Percentiles rank a stretch among this genome's conserved stretches.
These are phyloP conservation scores for Melinaea marsaeus DNA, from an alignment of 2,888 invertebrate species.

Conservation along the genomic window DNA sequence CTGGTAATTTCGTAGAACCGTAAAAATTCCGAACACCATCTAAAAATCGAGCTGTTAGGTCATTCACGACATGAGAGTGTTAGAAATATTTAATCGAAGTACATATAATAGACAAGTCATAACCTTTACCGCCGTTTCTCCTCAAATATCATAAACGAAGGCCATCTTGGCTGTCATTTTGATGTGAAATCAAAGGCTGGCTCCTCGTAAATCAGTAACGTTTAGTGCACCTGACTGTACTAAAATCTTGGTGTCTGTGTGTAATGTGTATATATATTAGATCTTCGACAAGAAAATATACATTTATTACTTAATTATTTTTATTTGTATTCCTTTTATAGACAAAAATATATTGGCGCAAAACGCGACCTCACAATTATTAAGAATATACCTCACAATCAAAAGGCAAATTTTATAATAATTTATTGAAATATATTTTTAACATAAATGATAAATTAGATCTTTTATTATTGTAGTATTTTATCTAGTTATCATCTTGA, in stretches of 20 bases:
- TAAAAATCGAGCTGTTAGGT: neutral
- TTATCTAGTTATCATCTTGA: conserved; percentile 8
- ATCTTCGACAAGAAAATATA: too few species aligned
- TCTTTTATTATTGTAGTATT: neutral
- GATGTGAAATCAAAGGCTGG: neutral
- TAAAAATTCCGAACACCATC: too few species aligned
- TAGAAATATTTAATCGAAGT: conserved; percentile 4
- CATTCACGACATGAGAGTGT: neutral
- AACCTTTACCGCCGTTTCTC: conserved; percentile 6
- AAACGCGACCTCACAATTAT: too few species aligned
- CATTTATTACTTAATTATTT: too few species aligned
- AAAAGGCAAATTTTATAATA: too few species aligned
- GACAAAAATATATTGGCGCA: neutral
- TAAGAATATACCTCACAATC: too few species aligned
- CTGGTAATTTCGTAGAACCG: too few species aligned
- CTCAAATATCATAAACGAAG: conserved; percentile 22
- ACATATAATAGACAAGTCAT: neutral
- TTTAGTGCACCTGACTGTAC: conserved; percentile 27
- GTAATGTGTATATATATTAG: conserved; percentile 3
- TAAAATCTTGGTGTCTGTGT: conserved; percentile 16
- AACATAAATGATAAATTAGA: neutral
- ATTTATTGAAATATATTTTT: neutral
- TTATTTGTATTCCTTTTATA: too few species aligned
- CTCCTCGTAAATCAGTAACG: conserved; percentile 14
- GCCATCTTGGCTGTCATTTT: conserved; percentile 15